Evolutionary conservation across 1,140 invertebrate species (phyloP).

Genomic region (Campoletis sonorensis): DNA sequence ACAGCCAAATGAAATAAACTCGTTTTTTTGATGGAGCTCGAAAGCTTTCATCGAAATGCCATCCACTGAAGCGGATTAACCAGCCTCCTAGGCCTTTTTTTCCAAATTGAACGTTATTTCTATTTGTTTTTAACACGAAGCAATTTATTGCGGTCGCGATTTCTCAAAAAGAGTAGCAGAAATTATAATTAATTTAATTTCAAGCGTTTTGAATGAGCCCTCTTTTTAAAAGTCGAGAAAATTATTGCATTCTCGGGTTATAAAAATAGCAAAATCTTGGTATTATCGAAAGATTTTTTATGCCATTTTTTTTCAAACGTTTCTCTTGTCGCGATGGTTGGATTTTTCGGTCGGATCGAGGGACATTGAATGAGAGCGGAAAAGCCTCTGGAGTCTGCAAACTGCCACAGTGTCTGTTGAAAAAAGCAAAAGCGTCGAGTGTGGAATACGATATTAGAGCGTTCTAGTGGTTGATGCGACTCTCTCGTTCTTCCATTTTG

Average conservation of each 20-base stretch:
- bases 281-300: neutral
- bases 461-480: conserved; percentile 4
- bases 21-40: neutral
- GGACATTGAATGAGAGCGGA: neutral
- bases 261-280: too few relatives aligned
- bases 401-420: neutral
- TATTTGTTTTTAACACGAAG: neutral
- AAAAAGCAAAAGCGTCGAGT: neutral
- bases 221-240: too few relatives aligned
- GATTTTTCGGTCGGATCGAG: neutral
- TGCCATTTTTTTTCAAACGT: too few relatives aligned
- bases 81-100: too few relatives aligned
- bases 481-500: neutral
- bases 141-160: neutral
- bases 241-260: too few relatives aligned
- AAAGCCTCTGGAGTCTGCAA: neutral
- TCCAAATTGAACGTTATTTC: neutral
- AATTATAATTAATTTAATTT: too few relatives aligned
- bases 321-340: neutral
- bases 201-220: too few relatives aligned
- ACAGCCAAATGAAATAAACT: neutral
- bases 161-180: too few relatives aligned
- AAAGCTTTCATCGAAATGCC: conserved; percentile 5
- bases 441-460: conserved; percentile 25
- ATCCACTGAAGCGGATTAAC: neutral